Conservation (phyloP, 2,888 invertebrate species). For the Amphimallon solstitiale region DNA sequence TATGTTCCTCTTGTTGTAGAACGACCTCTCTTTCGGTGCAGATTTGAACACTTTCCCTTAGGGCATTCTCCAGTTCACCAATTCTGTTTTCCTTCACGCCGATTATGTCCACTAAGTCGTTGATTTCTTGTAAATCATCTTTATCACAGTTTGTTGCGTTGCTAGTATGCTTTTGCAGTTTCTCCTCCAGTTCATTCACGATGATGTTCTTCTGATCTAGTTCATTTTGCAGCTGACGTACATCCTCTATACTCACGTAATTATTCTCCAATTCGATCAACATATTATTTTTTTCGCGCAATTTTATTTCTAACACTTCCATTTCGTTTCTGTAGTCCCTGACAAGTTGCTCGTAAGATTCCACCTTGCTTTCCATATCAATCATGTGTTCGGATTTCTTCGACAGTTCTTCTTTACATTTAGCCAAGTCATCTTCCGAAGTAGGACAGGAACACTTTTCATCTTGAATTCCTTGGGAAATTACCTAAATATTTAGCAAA, state of each 20-base stretch:
- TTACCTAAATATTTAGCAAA: conserved; percentile 42
- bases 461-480: conserved; percentile 36
- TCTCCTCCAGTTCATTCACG: conserved; percentile 59
- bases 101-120: conserved; percentile 68
- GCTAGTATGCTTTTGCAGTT: conserved; percentile 66
- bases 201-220: conserved; percentile 44
- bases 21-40: conserved; percentile 76
- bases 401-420: conserved; percentile 23
- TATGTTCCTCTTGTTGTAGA: conserved; percentile 72
- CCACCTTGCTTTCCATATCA: conserved; percentile 67
- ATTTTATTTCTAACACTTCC: conserved; percentile 49
- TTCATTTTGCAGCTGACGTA: conserved; percentile 47
- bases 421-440: conserved; percentile 26
- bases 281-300: conserved; percentile 51
- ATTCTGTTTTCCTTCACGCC: conserved; percentile 75
- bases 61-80: conserved; percentile 83
- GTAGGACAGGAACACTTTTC: conserved; percentile 13
- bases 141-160: conserved; percentile 50
- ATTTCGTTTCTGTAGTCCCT: conserved; percentile 65
- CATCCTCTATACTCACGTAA: conserved; percentile 46
- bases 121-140: conserved; percentile 55
- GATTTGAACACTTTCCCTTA: conserved; percentile 81
- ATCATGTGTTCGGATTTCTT: conserved; percentile 50
- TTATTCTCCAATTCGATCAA: conserved; percentile 48
- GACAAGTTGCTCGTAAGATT: conserved; percentile 66